These are phyloP conservation scores for Chymomyza procnemis DNA, from an alignment of 2,888 invertebrate species.

Conservation along the genomic window DNA sequence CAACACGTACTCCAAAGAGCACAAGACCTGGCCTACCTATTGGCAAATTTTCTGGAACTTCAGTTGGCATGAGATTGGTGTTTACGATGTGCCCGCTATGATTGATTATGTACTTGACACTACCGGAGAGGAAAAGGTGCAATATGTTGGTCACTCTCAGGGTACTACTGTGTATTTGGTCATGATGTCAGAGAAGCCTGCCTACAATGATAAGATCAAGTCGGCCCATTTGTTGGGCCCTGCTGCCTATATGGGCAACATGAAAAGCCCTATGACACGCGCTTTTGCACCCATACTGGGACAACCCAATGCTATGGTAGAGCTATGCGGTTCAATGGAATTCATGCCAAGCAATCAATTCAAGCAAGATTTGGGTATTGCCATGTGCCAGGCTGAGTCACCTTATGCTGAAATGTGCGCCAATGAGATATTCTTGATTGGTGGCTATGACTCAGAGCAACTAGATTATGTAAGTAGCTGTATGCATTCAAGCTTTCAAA, in stretches of 20 bases:
- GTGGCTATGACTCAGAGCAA: slow-evolving; percentile 79
- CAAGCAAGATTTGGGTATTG: slow-evolving; percentile 77
- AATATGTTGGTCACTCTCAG: slow-evolving; percentile 94
- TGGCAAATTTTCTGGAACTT: slow-evolving; percentile 73
- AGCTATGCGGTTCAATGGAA: slow-evolving; percentile 66
- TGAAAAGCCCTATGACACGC: slow-evolving; percentile 76
- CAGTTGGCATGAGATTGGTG: slow-evolving; percentile 93
- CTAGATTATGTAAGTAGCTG: slow-evolving; percentile 77
- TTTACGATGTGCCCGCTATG: slow-evolving; percentile 91
- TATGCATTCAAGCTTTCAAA: background rate
- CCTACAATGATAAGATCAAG: slow-evolving; percentile 60
- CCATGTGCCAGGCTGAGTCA: slow-evolving; percentile 77
- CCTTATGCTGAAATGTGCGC: slow-evolving; percentile 80
- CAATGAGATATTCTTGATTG: slow-evolving; percentile 82
- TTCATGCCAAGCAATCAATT: slow-evolving; percentile 67
- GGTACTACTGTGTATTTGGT: slow-evolving; percentile 89
- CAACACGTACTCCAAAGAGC: slow-evolving; percentile 81
- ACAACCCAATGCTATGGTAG: slow-evolving; percentile 67
- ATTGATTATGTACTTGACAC: slow-evolving; percentile 83
- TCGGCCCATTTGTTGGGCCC: slow-evolving; percentile 79
- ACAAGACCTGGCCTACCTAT: slow-evolving; percentile 76
- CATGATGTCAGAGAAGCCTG: slow-evolving; percentile 60
- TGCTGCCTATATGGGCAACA: slow-evolving; percentile 79
- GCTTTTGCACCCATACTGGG: slow-evolving; percentile 64
- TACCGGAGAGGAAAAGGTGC: slow-evolving; percentile 57